A percentile compares a stretch with the other conserved stretches of the same genome.
phyloP scores from a whole-genome alignment of 2,888 invertebrate genomes.

The Allophyes oxyacanthae region DNA sequence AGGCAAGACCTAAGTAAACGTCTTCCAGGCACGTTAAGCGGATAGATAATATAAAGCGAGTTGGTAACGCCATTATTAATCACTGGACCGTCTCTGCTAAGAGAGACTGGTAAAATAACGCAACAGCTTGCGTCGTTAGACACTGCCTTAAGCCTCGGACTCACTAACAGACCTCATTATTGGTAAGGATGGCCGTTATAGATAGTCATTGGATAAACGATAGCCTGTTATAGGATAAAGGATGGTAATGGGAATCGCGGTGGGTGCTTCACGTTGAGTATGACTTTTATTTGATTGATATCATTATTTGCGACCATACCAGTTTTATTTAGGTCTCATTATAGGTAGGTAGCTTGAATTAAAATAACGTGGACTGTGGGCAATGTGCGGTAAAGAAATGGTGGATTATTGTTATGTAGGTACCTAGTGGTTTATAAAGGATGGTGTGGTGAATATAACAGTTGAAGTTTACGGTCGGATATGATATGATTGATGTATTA shows the following conservation, averaged over 20 bases:
- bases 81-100: constrained; percentile 38
- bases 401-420: no score
- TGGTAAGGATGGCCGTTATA: constrained; percentile 38
- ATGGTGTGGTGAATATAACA: no score
- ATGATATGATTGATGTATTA: no score
- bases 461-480: no score
- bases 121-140: constrained; percentile 54
- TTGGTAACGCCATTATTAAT: constrained; percentile 47
- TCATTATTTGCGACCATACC: no score
- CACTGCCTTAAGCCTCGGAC: constrained; percentile 39
- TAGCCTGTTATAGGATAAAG: constrained; percentile 38
- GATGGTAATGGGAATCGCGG: constrained; percentile 33
- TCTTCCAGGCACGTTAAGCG: constrained; percentile 7
- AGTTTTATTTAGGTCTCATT: no score
- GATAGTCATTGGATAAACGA: constrained; percentile 27
- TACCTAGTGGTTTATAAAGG: no score
- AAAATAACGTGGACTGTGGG: not conserved
- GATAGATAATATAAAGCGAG: constrained; percentile 29
- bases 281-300: constrained; percentile 39
- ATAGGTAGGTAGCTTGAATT: no score
- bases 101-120: constrained; percentile 46
- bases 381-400: no score
- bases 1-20: constrained; percentile 23
- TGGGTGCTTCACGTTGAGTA: constrained; percentile 13
- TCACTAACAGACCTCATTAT: constrained; percentile 53